Conservation (phyloP, 2,797 vertebrate genomes). For the Heteromormyrus szaboi region DNA sequence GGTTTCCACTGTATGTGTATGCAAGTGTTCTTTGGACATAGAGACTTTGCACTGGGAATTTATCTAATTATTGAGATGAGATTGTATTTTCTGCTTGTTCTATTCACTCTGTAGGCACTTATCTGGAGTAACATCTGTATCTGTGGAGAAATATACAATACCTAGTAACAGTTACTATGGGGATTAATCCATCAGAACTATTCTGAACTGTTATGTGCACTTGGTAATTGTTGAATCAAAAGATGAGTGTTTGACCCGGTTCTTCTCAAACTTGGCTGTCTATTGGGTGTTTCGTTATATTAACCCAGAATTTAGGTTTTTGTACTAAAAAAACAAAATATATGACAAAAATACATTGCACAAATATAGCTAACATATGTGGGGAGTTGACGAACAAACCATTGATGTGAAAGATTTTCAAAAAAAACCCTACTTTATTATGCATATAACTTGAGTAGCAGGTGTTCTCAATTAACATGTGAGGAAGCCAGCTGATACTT, state of each 20-base stretch:
- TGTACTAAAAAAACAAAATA: background rate
- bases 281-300: background rate
- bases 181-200: slow-evolving; percentile 1
- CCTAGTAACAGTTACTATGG: background rate
- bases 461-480: background rate
- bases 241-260: background rate
- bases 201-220: background rate
- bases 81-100: background rate
- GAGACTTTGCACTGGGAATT: background rate
- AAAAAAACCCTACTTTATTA: background rate
- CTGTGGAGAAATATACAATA: background rate
- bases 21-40: background rate
- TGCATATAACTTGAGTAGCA: background rate
- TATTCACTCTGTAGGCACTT: background rate
- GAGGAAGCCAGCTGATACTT: background rate
- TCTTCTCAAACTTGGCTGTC: background rate
- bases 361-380: background rate
- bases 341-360: background rate
- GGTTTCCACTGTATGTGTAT: background rate
- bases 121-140: background rate
- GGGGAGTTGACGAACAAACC: background rate
- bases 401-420: background rate
- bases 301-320: background rate
- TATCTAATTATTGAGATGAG: background rate
- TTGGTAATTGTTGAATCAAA: background rate